Conservation (phyloP, 2,888 invertebrate species). For the Incurvaria masculella region DNA sequence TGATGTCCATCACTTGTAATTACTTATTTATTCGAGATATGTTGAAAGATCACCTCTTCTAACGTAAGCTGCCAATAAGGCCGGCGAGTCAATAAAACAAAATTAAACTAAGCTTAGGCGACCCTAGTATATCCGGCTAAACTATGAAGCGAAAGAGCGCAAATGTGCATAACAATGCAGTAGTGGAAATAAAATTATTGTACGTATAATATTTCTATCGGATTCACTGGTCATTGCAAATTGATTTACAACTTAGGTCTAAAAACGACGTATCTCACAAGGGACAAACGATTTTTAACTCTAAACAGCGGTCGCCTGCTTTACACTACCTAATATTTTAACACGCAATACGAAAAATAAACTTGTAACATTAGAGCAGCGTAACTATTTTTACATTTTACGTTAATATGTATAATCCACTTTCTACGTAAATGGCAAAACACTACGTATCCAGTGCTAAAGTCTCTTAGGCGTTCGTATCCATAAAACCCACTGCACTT, state of each 20-base stretch:
- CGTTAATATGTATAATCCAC: slow-evolving; percentile 27
- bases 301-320: slow-evolving; percentile 39
- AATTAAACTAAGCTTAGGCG: background rate
- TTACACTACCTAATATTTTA: slow-evolving; percentile 52
- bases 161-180: no score
- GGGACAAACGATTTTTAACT: slow-evolving; percentile 53
- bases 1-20: no score
- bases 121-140: background rate
- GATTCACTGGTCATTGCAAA: no score
- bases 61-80: background rate
- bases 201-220: no score
- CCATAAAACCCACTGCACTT: no score
- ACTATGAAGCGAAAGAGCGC: background rate
- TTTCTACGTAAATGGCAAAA: background rate
- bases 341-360: slow-evolving; percentile 58
- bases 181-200: no score
- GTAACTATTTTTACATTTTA: slow-evolving; percentile 58
- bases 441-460: no score
- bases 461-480: no score
- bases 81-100: no score
- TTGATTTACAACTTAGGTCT: background rate
- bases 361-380: slow-evolving; percentile 54
- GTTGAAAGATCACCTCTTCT: background rate
- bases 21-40: background rate
- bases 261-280: slow-evolving; percentile 23